Evolutionary conservation across 2,888 invertebrate species (phyloP), one percentile per base, ranked within the genome.

Genomic region (Aspidiotus destructor): DNA sequence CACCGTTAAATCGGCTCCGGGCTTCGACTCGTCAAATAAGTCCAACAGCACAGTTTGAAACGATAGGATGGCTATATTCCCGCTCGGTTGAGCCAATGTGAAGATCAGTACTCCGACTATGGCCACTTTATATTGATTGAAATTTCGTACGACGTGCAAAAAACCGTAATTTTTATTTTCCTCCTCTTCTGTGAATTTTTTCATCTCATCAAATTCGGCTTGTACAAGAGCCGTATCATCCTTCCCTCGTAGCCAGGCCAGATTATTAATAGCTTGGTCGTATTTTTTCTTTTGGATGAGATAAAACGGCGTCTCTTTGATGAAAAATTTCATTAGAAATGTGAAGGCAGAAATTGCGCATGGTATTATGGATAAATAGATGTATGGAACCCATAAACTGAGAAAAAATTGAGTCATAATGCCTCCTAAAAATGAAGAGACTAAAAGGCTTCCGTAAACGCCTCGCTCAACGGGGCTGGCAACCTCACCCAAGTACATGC

Each of bases 401-500:
- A 72, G 52, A 8, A 70, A 58, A 67, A 72, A 73, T 61, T 72
- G 72, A 7, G 72, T 58, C 9, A 73, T 60, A 53, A 72, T 72
- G 7, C 73, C 73, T 6, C 72, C 62, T 63, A 72, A 72, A 9
- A 73, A 71, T 70, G 71, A 71, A 6, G 72, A 71, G 54, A 72
- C 71, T 41, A 72, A 72, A 16, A 70, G 67, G 13, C 72, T 72
- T 44, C 72, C 71, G 15, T 73, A 69, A 6, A 72, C 70, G 10
- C 73, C 73, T 9, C 73, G 70, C 16, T 69, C 65, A 11, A 60
- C 60, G 5, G 72, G 68, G 10, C 72, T 69, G n/a, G 72, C 64
- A 9, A 72, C 70, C 69, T 73, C 73, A 9, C 71, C 73, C 3
- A 73, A 71, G 61, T 73, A 73, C 28, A 73, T 53, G 9, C 72